A percentile compares a stretch with the other conserved stretches of the same genome.
Evolutionary conservation across 2,888 invertebrate species (phyloP).

Genomic region (Papilio gigon): DNA sequence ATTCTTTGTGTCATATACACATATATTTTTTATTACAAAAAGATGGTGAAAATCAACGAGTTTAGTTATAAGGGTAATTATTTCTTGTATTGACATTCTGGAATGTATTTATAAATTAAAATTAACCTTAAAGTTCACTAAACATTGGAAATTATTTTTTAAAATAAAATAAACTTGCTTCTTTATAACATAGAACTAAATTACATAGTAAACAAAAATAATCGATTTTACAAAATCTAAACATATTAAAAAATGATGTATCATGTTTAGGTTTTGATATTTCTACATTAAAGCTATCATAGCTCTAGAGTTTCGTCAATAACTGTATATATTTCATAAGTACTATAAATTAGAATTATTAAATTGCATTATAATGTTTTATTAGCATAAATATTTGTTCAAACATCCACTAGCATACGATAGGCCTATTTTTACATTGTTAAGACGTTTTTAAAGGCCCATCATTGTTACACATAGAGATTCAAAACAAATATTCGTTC

Average conservation of each 20-base stretch:
- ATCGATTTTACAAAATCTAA: not conserved
- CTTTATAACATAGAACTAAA: too few species aligned
- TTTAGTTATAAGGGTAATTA: not conserved
- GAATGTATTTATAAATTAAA: too few species aligned
- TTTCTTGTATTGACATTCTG: too few species aligned
- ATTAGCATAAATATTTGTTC: conserved; percentile 13
- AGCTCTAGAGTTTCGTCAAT: not conserved
- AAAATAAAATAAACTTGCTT: not conserved
- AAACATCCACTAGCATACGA: not conserved
- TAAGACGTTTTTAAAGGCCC: conserved; percentile 31
- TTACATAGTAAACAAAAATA: too few species aligned
- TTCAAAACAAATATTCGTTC: conserved; percentile 31
- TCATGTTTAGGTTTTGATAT: not conserved
- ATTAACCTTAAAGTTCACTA: too few species aligned
- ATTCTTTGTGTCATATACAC: too few species aligned
- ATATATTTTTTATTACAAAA: too few species aligned
- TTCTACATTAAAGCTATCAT: not conserved
- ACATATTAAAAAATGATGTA: not conserved
- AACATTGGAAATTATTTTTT: too few species aligned
- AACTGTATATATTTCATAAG: too few species aligned
- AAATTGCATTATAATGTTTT: conserved; percentile 3
- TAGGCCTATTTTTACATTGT: conserved; percentile 11
- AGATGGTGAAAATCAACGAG: too few species aligned
- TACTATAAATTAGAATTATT: not conserved
- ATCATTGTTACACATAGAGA: conserved; percentile 6